phyloP scores from a whole-genome alignment of 2,888 invertebrate genomes.

The Reticulitermes lucifugus region DNA sequence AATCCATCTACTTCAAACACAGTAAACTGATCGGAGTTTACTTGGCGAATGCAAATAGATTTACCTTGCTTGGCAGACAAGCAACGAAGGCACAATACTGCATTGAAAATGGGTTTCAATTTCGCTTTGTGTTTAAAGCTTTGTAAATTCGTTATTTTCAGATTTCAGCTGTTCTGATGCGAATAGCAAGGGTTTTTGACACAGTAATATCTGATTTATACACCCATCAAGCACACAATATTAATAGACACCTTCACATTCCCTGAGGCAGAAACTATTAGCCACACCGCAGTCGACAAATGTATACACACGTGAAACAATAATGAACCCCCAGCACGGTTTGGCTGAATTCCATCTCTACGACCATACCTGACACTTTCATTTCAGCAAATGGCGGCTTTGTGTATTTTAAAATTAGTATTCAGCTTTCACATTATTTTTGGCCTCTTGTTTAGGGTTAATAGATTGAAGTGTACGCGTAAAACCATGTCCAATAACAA shows the following conservation, averaged over 20 bases:
- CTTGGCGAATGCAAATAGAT: background rate
- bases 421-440: no score
- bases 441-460: no score
- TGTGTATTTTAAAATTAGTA: no score
- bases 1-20: background rate
- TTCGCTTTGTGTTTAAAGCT: background rate
- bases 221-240: background rate
- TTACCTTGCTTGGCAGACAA: background rate
- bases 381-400: no score
- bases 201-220: background rate
- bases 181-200: background rate
- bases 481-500: no score
- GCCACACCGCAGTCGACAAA: background rate
- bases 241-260: background rate
- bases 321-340: background rate
- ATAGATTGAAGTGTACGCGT: no score
- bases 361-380: no score
- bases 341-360: no score
- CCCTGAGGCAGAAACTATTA: conserved; percentile 2
- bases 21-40: background rate
- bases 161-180: background rate
- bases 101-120: background rate
- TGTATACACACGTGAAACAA: background rate
- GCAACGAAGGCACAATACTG: background rate
- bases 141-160: background rate